These are phyloP conservation scores for Cottoperca gobio DNA, from an alignment of 2,797 vertebrate species.

Conservation along the genomic window DNA sequence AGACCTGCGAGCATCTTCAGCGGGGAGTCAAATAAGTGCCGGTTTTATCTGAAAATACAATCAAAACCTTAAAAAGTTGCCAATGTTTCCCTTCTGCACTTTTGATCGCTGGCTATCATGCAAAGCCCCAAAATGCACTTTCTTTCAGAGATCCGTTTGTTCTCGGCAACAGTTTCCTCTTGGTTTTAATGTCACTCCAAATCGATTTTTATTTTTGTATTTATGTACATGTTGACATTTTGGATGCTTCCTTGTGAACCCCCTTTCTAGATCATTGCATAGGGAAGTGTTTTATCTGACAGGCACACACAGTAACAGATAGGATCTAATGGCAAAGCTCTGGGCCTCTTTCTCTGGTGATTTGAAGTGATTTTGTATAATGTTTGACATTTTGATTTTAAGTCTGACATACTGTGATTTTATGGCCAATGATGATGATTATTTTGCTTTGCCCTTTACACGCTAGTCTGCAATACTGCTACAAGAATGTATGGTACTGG, in stretches of 20 bases:
- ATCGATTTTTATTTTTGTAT: conserved; percentile 42
- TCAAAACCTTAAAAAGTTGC: conserved; percentile 38
- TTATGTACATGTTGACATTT: conserved; percentile 79
- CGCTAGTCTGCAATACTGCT: background rate
- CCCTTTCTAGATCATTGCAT: conserved; percentile 69
- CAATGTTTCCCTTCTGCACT: conserved; percentile 41
- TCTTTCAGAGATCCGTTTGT: conserved; percentile 28
- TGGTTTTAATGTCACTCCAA: conserved; percentile 69
- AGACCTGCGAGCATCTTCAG: conserved; percentile 32
- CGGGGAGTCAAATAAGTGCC: conserved; percentile 33
- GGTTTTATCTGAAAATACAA: conserved; percentile 54
- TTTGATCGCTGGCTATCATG: conserved; percentile 56
- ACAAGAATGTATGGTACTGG: background rate
- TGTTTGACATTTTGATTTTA: conserved; percentile 79
- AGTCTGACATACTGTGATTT: conserved; percentile 69
- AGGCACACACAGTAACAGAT: conserved; percentile 60
- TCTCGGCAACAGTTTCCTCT: conserved; percentile 25
- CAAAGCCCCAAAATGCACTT: conserved; percentile 45
- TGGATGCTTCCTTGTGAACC: conserved; percentile 59
- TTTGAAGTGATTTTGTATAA: conserved; percentile 60
- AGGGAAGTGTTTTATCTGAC: conserved; percentile 75
- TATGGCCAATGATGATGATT: conserved; percentile 31
- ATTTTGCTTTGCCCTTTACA: conserved; percentile 4
- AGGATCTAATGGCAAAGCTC: conserved; percentile 67
- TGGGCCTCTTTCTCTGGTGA: conserved; percentile 48